phyloP scores from a whole-genome alignment of 2,113 vertebrate species.

The Syngnathus scovelli region DNA sequence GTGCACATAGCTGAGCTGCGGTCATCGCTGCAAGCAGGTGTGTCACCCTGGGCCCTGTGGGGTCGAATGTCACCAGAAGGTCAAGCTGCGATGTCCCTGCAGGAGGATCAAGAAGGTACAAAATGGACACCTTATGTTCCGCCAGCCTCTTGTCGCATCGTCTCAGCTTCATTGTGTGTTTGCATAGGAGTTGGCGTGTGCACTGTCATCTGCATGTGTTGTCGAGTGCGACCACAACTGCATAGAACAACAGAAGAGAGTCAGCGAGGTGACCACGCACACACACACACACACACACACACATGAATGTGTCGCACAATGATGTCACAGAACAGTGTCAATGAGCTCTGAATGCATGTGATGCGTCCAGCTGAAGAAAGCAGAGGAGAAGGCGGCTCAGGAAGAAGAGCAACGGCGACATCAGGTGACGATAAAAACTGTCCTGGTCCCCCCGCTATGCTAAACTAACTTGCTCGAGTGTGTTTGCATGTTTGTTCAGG shows the following conservation, averaged over 20 bases:
- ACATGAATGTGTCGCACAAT: too few relatives aligned
- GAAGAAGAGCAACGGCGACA: constrained; percentile 85
- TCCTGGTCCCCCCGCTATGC: neutral
- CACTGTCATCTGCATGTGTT: constrained; percentile 61
- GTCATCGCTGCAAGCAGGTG: constrained; percentile 87
- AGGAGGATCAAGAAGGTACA: constrained; percentile 89
- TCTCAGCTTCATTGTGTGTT: neutral
- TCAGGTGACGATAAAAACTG: constrained; percentile 70
- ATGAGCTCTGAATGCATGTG: constrained; percentile 3
- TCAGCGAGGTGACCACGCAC: constrained; percentile 75
- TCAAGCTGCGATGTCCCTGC: constrained; percentile 88
- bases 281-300: neutral
- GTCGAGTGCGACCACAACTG: constrained; percentile 82
- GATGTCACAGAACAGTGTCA: neutral
- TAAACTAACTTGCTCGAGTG: neutral
- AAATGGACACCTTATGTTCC: neutral
- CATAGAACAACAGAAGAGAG: constrained; percentile 81
- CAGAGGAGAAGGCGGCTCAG: constrained; percentile 78
- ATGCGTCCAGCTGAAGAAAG: constrained; percentile 79
- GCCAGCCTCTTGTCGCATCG: neutral
- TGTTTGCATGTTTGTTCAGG: constrained; percentile 62
- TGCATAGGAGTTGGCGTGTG: constrained; percentile 80
- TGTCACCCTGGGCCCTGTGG: constrained; percentile 84
- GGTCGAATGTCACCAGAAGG: constrained; percentile 83
- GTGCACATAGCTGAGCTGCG: constrained; percentile 77